Evolutionary conservation across 2,113 vertebrate genomes (phyloP).

Genomic region (Coryphaenoides rupestris): DNA sequence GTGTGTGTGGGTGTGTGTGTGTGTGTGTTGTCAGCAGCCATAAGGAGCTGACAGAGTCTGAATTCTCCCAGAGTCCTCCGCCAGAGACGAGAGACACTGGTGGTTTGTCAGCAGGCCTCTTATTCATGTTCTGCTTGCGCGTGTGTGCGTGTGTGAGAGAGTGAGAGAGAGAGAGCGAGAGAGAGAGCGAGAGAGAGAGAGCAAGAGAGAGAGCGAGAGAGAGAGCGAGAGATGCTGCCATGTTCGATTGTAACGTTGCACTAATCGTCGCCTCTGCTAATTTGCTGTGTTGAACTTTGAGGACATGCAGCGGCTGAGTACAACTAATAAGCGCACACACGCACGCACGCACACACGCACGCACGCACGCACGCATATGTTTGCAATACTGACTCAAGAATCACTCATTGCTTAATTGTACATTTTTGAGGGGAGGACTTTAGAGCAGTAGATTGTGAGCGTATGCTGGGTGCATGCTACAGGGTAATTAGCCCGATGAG

Average conservation of each 20-base stretch:
- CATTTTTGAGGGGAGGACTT: too few relatives aligned
- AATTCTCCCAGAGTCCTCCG: constrained; percentile 29
- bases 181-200: too few relatives aligned
- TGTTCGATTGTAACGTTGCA: constrained; percentile 56
- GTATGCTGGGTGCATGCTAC: too few relatives aligned
- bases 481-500: too few relatives aligned
- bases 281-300: constrained; percentile 60
- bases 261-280: constrained; percentile 68
- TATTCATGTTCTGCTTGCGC: constrained; percentile 34
- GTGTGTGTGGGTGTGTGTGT: constrained; percentile 16
- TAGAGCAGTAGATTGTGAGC: too few relatives aligned
- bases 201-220: too few relatives aligned
- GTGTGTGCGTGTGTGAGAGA: too few relatives aligned
- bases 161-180: too few relatives aligned
- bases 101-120: constrained; percentile 43
- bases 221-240: too few relatives aligned
- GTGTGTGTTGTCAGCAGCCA: too few relatives aligned
- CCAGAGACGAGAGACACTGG: constrained; percentile 26
- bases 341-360: background rate
- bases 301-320: constrained; percentile 61
- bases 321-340: constrained; percentile 56
- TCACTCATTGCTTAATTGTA: too few relatives aligned
- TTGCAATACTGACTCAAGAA: constrained; percentile 62
- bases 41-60: constrained; percentile 35
- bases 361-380: constrained; percentile 44